Conservation (phyloP, 2,113 vertebrate genomes). For the Hassar affinis region DNA sequence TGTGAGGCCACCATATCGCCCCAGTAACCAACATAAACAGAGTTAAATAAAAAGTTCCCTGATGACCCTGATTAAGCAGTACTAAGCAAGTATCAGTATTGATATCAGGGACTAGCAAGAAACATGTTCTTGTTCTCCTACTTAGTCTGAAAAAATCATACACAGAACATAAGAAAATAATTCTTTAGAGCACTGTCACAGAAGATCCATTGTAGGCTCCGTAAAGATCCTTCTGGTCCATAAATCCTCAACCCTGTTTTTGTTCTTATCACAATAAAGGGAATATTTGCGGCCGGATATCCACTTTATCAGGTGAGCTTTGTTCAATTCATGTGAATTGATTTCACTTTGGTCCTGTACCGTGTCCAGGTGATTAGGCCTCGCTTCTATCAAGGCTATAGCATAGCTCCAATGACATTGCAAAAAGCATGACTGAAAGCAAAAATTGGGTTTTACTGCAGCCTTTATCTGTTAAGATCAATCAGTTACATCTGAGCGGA, state of each 20-base stretch:
- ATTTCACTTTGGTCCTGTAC: background rate
- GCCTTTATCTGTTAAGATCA: constrained; percentile 19
- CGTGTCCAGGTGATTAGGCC: background rate
- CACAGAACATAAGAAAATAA: no score
- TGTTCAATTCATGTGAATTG: background rate
- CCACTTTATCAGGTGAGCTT: background rate
- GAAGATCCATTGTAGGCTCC: background rate
- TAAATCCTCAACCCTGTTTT: background rate
- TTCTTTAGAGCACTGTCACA: no score
- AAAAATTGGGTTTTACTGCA: background rate
- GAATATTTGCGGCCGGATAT: background rate
- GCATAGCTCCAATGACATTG: background rate
- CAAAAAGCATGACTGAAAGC: constrained; percentile 3
- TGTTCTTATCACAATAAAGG: background rate
- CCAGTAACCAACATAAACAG: no score
- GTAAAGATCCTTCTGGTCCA: background rate
- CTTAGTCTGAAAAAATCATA: background rate
- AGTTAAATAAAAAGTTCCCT: no score
- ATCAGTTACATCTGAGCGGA: constrained; percentile 2
- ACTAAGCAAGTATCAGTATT: background rate
- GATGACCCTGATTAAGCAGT: no score
- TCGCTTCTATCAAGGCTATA: background rate
- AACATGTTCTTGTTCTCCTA: background rate
- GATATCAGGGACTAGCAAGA: background rate
- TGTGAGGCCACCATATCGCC: no score